These are phyloP conservation scores for Ischnus inquisitorius DNA, from an alignment of 2,888 invertebrate genomes.

Conservation along the genomic window DNA sequence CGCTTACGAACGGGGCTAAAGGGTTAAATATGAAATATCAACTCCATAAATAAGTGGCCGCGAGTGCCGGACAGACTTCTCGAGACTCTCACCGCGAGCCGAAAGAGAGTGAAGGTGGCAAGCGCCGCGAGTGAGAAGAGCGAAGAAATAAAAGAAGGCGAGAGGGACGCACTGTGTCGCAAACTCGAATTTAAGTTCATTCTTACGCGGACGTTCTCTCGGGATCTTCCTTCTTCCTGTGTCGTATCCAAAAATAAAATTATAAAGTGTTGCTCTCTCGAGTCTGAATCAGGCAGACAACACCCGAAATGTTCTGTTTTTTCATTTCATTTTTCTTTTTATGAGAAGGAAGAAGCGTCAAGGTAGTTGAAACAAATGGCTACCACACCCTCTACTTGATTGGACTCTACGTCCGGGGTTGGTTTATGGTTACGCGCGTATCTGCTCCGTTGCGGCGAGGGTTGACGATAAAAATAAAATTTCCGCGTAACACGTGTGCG, in stretches of 20 bases:
- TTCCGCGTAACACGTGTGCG: neutral
- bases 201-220: neutral
- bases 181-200: neutral
- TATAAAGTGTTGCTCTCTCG: conserved; percentile 15
- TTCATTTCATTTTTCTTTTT: neutral
- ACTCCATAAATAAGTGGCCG: conserved; percentile 63
- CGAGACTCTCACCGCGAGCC: neutral
- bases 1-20: conserved; percentile 50
- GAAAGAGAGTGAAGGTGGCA: conserved; percentile 18
- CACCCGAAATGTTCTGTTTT: neutral
- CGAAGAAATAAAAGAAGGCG: conserved; percentile 14
- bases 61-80: conserved; percentile 23
- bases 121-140: neutral
- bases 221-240: neutral
- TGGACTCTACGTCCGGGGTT: neutral
- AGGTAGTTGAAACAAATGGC: conserved; percentile 60
- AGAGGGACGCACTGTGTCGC: neutral
- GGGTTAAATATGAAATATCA: conserved; percentile 72
- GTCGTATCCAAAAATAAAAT: conserved; percentile 14
- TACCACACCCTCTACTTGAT: conserved; percentile 50
- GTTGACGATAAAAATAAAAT: conserved; percentile 11
- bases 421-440: conserved; percentile 18
- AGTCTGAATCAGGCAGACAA: conserved; percentile 5
- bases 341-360: conserved; percentile 3
- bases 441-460: neutral